Evolutionary conservation across 2,797 vertebrate genomes (phyloP), one percentile per base, ranked within the genome.

Genomic region (Argya squamiceps): DNA sequence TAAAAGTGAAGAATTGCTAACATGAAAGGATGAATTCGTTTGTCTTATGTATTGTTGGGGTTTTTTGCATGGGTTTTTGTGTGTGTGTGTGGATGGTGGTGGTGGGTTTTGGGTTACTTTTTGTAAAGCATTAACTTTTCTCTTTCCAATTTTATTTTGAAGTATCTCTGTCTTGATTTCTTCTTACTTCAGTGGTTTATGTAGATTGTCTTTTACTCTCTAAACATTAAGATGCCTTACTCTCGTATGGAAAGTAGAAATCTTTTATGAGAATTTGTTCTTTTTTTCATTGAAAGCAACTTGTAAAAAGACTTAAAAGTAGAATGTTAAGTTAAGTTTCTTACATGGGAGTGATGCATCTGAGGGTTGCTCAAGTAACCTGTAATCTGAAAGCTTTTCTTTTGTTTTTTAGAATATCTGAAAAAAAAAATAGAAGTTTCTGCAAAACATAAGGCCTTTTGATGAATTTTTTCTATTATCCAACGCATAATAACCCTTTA

Each of bases 151-250:
- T 39, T 52, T 27, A 36, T 22, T 16, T 30, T 89, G 41, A 64
- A 13, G 2, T 73, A 86, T 76, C 34, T 47, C 37, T 65, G 14
- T 18, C 4, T 46, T 63, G 6, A 21, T 29, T 41, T 60, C n/a
- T 76, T 1, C 20, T 52, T 39, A 46, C 5, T 68, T 77, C 21
- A 6, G 14, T 91, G 23, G 12, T 78, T 67, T 64, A 12, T 37
- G 7, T 50, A 37, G 16, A 10, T 37, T 0, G 0, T 23, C 7
- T 68, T 64, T 62, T 26, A 34, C 19, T 5, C 2, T 56, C 17
- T 58, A 6, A 44, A 46, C 6, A 20, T 36, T 52, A 63, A 49
- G 29, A 34, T 65, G 12, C 3, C 34, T 6, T 78, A 26, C 8
- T 36, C 10, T 78, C 12, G 2, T 80, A 4, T 13, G 27, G 27